A percentile compares a stretch with the other conserved stretches of the same genome.
Conservation (phyloP, 2,113 vertebrate species). For the Thamnophis sirtalis region DNA sequence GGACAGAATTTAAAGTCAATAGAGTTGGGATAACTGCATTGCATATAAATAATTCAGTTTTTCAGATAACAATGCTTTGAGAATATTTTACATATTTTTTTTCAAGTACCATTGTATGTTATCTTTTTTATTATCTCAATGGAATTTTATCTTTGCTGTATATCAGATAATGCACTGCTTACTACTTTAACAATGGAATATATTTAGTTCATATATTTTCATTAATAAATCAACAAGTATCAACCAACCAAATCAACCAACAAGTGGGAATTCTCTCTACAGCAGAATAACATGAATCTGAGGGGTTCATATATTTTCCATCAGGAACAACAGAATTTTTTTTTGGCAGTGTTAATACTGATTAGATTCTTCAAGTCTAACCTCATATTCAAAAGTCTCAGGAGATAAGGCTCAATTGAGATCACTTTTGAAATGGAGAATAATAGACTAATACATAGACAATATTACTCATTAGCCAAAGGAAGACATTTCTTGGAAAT, state of each 20-base stretch:
- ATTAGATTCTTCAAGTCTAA: background rate
- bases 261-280: background rate
- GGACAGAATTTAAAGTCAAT: background rate
- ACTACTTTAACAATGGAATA: background rate
- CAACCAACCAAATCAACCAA: background rate
- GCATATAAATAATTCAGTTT: background rate
- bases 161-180: background rate
- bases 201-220: background rate
- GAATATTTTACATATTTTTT: background rate
- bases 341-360: background rate
- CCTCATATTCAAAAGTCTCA: background rate
- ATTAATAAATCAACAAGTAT: background rate
- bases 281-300: background rate
- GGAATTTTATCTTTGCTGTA: background rate
- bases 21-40: background rate
- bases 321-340: background rate
- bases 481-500: background rate
- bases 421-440: background rate
- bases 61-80: background rate
- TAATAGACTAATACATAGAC: background rate
- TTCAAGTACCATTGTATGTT: background rate
- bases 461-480: background rate
- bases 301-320: background rate
- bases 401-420: background rate
- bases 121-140: background rate